Conservation (phyloP, 2,888 invertebrate genomes). For the Epinotia bilunana region DNA sequence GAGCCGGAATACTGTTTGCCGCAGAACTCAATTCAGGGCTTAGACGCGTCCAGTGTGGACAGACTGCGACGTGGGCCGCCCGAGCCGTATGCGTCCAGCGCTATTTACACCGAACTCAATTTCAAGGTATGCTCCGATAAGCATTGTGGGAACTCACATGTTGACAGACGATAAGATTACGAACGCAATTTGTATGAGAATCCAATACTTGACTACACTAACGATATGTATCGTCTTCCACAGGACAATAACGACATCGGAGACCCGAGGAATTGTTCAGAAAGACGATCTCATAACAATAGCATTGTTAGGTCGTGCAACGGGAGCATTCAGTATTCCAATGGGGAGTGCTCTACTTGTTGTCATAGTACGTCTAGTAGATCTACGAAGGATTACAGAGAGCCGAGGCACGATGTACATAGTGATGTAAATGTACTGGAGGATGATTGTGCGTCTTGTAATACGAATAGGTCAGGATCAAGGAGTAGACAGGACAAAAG, state of each 20-base stretch:
- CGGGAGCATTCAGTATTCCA: conserved; percentile 80
- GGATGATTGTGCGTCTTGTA: conserved; percentile 78
- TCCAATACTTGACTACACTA: conserved; percentile 50
- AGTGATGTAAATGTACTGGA: conserved; percentile 77
- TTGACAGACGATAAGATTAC: conserved; percentile 69
- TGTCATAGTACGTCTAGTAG: conserved; percentile 81
- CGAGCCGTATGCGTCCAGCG: conserved; percentile 80
- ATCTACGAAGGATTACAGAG: conserved; percentile 80
- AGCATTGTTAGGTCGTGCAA: conserved; percentile 82
- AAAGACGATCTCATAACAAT: conserved; percentile 81
- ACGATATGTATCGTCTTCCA: conserved; percentile 63
- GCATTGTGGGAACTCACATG: conserved; percentile 62
- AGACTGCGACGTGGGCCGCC: conserved; percentile 76
- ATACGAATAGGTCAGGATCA: conserved; percentile 80
- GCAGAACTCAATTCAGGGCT: conserved; percentile 79
- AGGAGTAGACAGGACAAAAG: conserved; percentile 81
- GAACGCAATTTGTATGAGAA: conserved; percentile 64
- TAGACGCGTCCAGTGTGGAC: conserved; percentile 77
- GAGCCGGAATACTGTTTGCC: conserved; percentile 81
- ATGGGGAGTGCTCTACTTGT: conserved; percentile 80
- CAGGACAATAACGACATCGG: conserved; percentile 80
- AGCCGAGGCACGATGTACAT: conserved; percentile 73
- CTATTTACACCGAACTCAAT: conserved; percentile 83
- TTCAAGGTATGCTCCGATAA: conserved; percentile 80
- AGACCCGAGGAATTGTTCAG: conserved; percentile 76